phyloP scores from a whole-genome alignment of 2,888 invertebrate genomes.

The Frankliniella fusca region DNA sequence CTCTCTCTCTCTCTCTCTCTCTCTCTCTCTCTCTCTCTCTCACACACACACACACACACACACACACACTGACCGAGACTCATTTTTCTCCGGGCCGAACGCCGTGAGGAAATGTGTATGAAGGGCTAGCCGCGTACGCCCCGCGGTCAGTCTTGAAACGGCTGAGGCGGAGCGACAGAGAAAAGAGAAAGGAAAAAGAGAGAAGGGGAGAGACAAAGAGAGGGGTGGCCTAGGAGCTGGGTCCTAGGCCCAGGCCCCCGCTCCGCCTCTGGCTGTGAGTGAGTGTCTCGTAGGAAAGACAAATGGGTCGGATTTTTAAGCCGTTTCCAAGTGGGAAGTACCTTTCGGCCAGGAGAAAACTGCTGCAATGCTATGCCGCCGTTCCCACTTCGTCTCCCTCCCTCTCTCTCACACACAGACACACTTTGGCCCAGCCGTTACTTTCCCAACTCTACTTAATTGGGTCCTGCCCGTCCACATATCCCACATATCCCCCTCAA shows the following conservation, averaged over 20 bases:
- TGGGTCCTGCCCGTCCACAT: neutral
- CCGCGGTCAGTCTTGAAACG: neutral
- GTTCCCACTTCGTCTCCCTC: neutral
- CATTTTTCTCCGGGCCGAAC: neutral
- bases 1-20: neutral
- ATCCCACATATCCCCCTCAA: neutral
- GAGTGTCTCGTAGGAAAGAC: slow-evolving; percentile 28
- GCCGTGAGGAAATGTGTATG: slow-evolving; percentile 22
- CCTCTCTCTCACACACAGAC: neutral
- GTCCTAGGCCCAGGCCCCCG: slow-evolving; percentile 28
- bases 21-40: no score
- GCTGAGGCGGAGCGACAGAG: neutral
- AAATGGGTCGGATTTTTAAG: slow-evolving; percentile 18
- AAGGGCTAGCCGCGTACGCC: neutral
- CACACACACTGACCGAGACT: neutral
- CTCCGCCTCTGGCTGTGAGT: slow-evolving; percentile 33
- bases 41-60: no score
- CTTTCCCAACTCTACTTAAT: neutral
- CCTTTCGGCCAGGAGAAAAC: neutral
- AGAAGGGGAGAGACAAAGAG: neutral
- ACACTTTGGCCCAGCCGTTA: neutral
- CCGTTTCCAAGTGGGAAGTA: slow-evolving; percentile 10
- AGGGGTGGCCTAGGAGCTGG: no score
- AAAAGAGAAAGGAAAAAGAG: neutral
- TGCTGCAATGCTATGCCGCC: neutral